Conservation (phyloP, 1,140 invertebrate genomes). For the Zaprionus camerounensis region DNA sequence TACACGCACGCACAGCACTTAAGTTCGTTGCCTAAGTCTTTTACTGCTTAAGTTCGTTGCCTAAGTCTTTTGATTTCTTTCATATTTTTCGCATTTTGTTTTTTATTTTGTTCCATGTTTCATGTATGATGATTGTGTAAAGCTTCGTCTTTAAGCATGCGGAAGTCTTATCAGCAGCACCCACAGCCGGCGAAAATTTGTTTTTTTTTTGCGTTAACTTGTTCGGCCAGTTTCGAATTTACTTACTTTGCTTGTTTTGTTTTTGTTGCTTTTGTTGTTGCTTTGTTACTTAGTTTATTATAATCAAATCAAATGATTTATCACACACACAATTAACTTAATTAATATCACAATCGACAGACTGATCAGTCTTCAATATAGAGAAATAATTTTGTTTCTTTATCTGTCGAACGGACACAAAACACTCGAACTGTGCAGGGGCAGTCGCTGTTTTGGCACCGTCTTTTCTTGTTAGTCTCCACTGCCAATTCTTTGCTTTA, state of each 20-base stretch:
- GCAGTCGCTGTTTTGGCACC: slow-evolving; percentile 51
- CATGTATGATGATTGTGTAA: slow-evolving; percentile 52
- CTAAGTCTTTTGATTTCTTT: slow-evolving; percentile 16
- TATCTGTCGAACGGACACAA: slow-evolving; percentile 23
- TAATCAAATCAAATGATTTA: slow-evolving; percentile 55
- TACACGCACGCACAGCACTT: slow-evolving; percentile 31
- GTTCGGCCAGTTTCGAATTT: slow-evolving; percentile 65
- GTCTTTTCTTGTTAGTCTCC: slow-evolving; percentile 11
- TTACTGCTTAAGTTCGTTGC: slow-evolving; percentile 46
- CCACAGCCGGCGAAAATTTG: slow-evolving; percentile 29
- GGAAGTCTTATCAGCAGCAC: slow-evolving; percentile 71
- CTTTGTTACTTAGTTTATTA: slow-evolving; percentile 49
- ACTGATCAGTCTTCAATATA: slow-evolving; percentile 34
- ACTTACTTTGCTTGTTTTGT: slow-evolving; percentile 62
- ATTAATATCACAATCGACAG: slow-evolving; percentile 46
- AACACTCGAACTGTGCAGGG: slow-evolving; percentile 53
- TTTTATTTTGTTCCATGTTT: slow-evolving; percentile 19
- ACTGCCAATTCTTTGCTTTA: background rate
- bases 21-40: slow-evolving; percentile 66
- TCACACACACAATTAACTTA: slow-evolving; percentile 51
- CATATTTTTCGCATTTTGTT: slow-evolving; percentile 15
- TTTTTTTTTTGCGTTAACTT: slow-evolving; percentile 53
- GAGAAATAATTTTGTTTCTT: background rate
- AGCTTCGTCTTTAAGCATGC: slow-evolving; percentile 74
- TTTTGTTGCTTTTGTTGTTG: slow-evolving; percentile 6